These are phyloP conservation scores for Peucedramus taeniatus DNA, from an alignment of 2,113 vertebrate species.

Conservation along the genomic window DNA sequence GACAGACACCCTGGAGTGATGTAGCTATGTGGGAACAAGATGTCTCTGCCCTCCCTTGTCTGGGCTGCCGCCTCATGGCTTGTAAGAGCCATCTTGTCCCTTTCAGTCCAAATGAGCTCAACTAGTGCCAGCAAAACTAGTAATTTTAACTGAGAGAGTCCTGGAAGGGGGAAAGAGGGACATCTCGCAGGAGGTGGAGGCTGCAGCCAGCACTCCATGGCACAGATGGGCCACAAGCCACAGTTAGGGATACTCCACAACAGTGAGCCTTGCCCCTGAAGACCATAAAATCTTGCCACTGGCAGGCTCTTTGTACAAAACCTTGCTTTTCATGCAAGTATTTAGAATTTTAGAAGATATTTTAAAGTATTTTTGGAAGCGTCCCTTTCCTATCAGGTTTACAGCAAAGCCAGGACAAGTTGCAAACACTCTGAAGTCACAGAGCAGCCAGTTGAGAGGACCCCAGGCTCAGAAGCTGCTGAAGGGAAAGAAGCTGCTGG, in stretches of 20 bases:
- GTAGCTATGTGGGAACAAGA: rapidly evolving
- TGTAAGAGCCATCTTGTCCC: not conserved
- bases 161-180: not conserved
- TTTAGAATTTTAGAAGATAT: not conserved
- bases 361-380: not conserved
- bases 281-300: not conserved
- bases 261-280: not conserved
- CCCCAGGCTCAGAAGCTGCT: not conserved
- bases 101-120: not conserved
- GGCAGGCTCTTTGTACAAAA: not conserved
- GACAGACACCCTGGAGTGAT: not conserved
- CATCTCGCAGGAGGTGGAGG: not conserved
- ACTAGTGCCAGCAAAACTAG: not conserved
- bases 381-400: not conserved
- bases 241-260: not conserved
- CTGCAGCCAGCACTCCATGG: not conserved
- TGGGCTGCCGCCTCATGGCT: not conserved
- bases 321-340: not conserved
- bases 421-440: not conserved
- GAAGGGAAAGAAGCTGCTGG: not conserved
- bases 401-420: not conserved
- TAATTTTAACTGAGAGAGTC: not conserved
- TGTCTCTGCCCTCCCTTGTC: not conserved
- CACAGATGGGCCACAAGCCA: not conserved
- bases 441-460: not conserved